Evolutionary conservation across 2,113 vertebrate species (phyloP), one percentile per base, ranked within the genome.

Genomic region (Lichenostomus cassidix): DNA sequence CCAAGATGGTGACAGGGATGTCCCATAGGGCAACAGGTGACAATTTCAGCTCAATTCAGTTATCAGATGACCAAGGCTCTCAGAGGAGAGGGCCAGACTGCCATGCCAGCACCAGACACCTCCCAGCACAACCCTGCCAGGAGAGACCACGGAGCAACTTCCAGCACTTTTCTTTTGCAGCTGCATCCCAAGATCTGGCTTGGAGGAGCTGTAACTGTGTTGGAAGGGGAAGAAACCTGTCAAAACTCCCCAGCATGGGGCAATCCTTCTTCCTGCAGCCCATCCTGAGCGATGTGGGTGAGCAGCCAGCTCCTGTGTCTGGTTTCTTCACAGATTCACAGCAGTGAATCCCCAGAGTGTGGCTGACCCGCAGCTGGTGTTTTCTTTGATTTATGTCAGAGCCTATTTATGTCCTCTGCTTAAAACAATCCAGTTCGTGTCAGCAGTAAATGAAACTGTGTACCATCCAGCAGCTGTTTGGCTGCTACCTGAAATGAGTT

Each of bases 371-470:
- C 89, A 95, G 92, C 95, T 96, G 96, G 89, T 95, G 94, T 79
- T 97, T 92, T 92, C 95, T 96, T 91, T 95, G 95, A 96, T 96
- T 95, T 84, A 82, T 96, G 96, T 96, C 96, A 92, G 60, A 94
- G 75, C 65, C 95, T 83, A 95, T 97, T 95, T 96, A 78, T 0
- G 47, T 96, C 88, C 76, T 42, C 94, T 88, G 86, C 94, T 94
- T 95, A 96, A 96, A 96, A 96, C 96, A 96, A 94, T 96, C 93
- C 93, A 86, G 88, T 78, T 56, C 9, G 0, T 95, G 96, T 94
- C 96, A 97, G 93, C 86, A 65, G 93, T 73, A 96, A 97, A 97
- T 96, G 92, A 55, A 95, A 93, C 90, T 68, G 49, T 81, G 95
- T 81, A 86, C 87, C 92, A 87, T 94, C 94, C 94, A 89, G 73